A percentile compares a stretch with the other conserved stretches of the same genome.
Evolutionary conservation across 2,888 invertebrate species (phyloP).

Genomic region (Petrolisthes cinctipes): DNA sequence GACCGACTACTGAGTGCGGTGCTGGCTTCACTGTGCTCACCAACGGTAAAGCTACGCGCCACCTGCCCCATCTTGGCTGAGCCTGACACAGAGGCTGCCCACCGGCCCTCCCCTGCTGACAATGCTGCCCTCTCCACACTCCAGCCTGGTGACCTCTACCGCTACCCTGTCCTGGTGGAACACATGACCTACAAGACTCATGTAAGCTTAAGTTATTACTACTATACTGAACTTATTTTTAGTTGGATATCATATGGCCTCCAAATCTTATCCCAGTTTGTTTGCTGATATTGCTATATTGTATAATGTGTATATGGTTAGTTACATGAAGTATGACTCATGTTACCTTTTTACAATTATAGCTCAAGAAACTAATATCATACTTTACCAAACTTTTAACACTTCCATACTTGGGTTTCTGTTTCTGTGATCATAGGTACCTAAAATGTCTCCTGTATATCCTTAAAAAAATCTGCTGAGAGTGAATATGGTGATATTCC

Average conservation of each 20-base stretch:
- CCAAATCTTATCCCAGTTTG: too few relatives aligned
- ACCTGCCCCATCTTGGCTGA: slow-evolving; percentile 80
- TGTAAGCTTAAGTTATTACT: slow-evolving; percentile 67
- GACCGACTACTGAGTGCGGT: slow-evolving; percentile 83
- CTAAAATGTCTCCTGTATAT: background rate
- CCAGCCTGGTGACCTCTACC: slow-evolving; percentile 78
- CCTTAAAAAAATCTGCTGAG: background rate
- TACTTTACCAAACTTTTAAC: too few relatives aligned
- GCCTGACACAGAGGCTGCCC: slow-evolving; percentile 68
- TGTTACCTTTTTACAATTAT: too few relatives aligned
- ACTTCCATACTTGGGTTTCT: too few relatives aligned
- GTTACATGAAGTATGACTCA: too few relatives aligned
- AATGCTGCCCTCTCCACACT: slow-evolving; percentile 79
- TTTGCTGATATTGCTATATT: too few relatives aligned
- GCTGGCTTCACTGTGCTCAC: slow-evolving; percentile 86
- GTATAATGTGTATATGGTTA: too few relatives aligned
- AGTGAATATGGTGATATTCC: background rate
- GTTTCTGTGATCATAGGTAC: background rate
- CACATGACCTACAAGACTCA: slow-evolving; percentile 81
- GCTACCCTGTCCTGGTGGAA: slow-evolving; percentile 82
- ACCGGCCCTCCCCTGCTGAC: slow-evolving; percentile 74
- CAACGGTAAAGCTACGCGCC: slow-evolving; percentile 80
- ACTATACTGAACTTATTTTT: too few relatives aligned
- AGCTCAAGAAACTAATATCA: too few relatives aligned
- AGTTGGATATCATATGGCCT: too few relatives aligned